Conservation (phyloP, 2,113 vertebrate genomes). For the Corythaixoides concolor region DNA sequence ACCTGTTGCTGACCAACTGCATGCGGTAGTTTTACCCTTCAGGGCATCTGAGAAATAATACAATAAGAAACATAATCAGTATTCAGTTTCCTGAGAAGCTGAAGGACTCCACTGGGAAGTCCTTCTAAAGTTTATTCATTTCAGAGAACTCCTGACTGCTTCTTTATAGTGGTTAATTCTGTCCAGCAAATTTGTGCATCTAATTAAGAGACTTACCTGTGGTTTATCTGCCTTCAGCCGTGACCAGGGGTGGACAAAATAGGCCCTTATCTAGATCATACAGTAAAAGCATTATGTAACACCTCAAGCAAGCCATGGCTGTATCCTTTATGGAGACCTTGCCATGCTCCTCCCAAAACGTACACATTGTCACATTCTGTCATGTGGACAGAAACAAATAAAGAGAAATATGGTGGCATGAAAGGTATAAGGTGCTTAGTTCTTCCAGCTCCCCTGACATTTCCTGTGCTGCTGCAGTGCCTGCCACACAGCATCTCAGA, state of each 20-base stretch:
- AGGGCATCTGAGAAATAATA: background rate
- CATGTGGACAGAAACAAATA: background rate
- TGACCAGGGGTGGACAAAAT: background rate
- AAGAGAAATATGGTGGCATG: background rate
- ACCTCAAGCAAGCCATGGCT: background rate
- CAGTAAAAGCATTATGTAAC: background rate
- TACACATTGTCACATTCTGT: background rate
- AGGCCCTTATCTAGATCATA: background rate
- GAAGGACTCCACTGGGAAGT: background rate
- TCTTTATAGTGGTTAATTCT: background rate
- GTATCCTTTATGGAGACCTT: background rate
- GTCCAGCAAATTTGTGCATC: background rate
- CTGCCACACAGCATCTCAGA: rapidly evolving
- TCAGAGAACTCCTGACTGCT: background rate
- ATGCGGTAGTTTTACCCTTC: background rate
- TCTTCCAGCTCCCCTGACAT: background rate
- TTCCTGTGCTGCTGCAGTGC: background rate
- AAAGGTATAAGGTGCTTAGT: background rate
- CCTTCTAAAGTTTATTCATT: background rate
- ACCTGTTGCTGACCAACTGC: background rate
- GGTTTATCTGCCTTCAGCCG: background rate
- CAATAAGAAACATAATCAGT: background rate
- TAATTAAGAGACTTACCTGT: background rate
- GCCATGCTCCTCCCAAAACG: background rate
- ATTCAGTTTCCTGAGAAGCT: background rate